Evolutionary conservation across 1,140 invertebrate species (phyloP), one percentile per base, ranked within the genome.

Genomic region (Ruditapes philippinarum): DNA sequence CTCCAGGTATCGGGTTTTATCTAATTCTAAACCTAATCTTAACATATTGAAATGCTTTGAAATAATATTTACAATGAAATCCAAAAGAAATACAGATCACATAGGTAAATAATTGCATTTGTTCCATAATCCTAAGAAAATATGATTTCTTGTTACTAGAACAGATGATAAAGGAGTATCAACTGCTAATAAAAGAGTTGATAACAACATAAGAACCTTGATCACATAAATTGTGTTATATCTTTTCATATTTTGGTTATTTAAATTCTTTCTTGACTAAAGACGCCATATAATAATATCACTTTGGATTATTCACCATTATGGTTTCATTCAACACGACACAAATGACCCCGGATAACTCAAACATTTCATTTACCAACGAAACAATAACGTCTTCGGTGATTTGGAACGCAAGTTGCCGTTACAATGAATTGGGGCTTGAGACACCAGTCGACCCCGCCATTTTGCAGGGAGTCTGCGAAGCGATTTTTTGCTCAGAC

Each of bases 1-100:
- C 7, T 17, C 17, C 1, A 31, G 40, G 11, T 7, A 28, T 4
- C 12, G 45, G 36, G 28, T 22, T 31, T 33, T 33, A 1, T 14
- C 25, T 31, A 4, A 7, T 25, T 33, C 2, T 54, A 78, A 36
- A 78, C 33, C 73, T 9, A 76, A 76, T 76, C 54, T 19, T 3
- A 78, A 22, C 4, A 19, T 22, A 51, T 51, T 49, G 4, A 31
- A 57, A 54, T 33, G 49, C 31, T 12, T 19, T 78, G 45, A 19
- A 0, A 22, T 38, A 51, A 78, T 78, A 36, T 78, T 78, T 78
- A 51, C 74, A 51, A 3, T 57, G 74, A 54, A 51, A 78, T 78
- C 28, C 74, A 78, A 51, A 14, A 78, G 28, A 9, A 25, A 9
- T 28, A 33, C 25, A 49, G 70, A 28, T 14, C 12, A 74, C 31